These are phyloP conservation scores for Sclerodermus sp. DNA, from an alignment of 2,888 invertebrate species.

Conservation along the genomic window DNA sequence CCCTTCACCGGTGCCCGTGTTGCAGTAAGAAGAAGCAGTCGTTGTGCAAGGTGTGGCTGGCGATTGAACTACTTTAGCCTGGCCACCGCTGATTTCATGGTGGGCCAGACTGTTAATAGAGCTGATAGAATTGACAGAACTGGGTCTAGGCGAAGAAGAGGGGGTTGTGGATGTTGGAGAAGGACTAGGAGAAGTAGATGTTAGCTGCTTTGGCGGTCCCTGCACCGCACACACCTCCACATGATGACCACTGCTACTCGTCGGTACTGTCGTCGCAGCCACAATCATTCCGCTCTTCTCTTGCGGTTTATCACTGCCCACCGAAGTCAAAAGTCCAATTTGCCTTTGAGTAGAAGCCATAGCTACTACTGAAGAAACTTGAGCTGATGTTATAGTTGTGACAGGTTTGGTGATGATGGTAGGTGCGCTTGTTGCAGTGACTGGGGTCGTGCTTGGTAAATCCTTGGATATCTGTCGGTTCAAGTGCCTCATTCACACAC, in stretches of 20 bases:
- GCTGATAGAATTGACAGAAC: slow-evolving; percentile 47
- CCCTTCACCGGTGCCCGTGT: slow-evolving; percentile 47
- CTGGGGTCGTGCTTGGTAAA: slow-evolving; percentile 57
- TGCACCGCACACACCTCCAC: slow-evolving; percentile 59
- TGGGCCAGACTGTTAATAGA: slow-evolving; percentile 47
- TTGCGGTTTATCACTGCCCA: slow-evolving; percentile 42
- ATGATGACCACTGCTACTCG: slow-evolving; percentile 53
- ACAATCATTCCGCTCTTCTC: slow-evolving; percentile 47
- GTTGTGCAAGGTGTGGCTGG: slow-evolving; percentile 34
- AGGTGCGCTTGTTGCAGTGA: slow-evolving; percentile 57
- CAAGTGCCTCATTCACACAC: slow-evolving; percentile 54
- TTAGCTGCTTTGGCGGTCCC: slow-evolving; percentile 56
- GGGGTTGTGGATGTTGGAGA: slow-evolving; percentile 49
- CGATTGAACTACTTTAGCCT: slow-evolving; percentile 49
- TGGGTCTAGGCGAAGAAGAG: slow-evolving; percentile 51
- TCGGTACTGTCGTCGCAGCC: slow-evolving; percentile 37
- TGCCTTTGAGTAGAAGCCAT: slow-evolving; percentile 49
- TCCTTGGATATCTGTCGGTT: slow-evolving; percentile 66
- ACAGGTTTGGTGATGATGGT: slow-evolving; percentile 54
- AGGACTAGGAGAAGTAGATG: slow-evolving; percentile 53
- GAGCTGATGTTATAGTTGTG: slow-evolving; percentile 45
- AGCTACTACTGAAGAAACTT: slow-evolving; percentile 48
- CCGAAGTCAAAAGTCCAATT: slow-evolving; percentile 47
- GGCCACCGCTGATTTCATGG: slow-evolving; percentile 42
- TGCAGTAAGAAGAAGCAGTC: slow-evolving; percentile 35